Evolutionary conservation across 2,888 invertebrate species (phyloP).

Genomic region (Zeuzera pyrina): DNA sequence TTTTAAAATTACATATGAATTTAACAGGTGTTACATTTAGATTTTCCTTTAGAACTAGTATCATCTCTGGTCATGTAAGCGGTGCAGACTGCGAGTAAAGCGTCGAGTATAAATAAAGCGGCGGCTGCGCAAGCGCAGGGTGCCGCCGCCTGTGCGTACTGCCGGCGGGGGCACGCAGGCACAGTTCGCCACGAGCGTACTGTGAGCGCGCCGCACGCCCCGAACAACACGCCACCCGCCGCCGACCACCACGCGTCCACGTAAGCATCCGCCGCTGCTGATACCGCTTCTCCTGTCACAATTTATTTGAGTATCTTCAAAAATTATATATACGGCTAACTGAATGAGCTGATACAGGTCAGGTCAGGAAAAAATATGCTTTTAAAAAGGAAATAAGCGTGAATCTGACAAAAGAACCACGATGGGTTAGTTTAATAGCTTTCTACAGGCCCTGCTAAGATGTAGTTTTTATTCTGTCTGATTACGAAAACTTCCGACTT

Average conservation of each 20-base stretch:
- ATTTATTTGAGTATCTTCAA: no score
- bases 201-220: slow-evolving; percentile 42
- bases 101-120: slow-evolving; percentile 39
- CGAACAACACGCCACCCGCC: slow-evolving; percentile 42
- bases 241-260: slow-evolving; percentile 63
- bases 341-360: no score
- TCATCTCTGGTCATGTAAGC: slow-evolving; percentile 41
- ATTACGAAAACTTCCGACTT: no score
- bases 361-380: no score
- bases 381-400: no score
- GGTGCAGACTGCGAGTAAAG: slow-evolving; percentile 44
- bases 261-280: slow-evolving; percentile 54
- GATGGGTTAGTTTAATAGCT: no score
- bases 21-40: slow-evolving; percentile 14
- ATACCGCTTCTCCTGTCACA: slow-evolving; percentile 50
- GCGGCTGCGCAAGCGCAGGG: slow-evolving; percentile 44
- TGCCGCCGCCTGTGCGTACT: slow-evolving; percentile 36
- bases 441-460: no score
- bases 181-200: slow-evolving; percentile 44
- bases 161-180: slow-evolving; percentile 30
- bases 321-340: no score
- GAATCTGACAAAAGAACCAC: no score
- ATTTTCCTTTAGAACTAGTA: slow-evolving; percentile 32
- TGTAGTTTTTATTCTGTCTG: no score
- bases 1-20: background rate